Percentiles rank a stretch among this genome's conserved stretches.
Evolutionary conservation across 1,140 invertebrate species (phyloP).

Genomic region (Drosophila quadrilineata): DNA sequence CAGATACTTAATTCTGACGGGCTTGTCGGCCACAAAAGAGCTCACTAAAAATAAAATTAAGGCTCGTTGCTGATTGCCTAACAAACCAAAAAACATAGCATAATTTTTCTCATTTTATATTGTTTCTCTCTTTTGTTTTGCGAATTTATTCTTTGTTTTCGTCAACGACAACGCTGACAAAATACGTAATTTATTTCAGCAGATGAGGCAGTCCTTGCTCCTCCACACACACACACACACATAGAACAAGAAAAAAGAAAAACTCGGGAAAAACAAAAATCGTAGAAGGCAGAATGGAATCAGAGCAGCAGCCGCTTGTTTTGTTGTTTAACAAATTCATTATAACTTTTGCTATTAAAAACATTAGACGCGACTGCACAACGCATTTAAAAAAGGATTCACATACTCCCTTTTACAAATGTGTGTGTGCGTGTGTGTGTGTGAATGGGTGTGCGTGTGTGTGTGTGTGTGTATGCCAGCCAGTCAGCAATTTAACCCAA

Average conservation of each 20-base stretch:
- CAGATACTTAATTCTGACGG: constrained; percentile 30
- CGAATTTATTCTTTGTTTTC: no score
- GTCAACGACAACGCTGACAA: constrained; percentile 46
- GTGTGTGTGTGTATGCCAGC: constrained; percentile 5
- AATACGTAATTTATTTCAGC: constrained; percentile 46
- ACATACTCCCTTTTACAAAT: not conserved
- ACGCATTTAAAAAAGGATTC: constrained; percentile 45
- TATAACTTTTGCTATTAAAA: constrained; percentile 80
- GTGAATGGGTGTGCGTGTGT: not conserved
- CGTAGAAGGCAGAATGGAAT: constrained; percentile 35
- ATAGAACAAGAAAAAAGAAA: not conserved
- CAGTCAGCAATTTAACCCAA: constrained; percentile 71
- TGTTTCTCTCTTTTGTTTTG: no score
- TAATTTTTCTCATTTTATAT: constrained; percentile 27
- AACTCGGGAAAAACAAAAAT: no score
- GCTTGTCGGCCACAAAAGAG: constrained; percentile 44
- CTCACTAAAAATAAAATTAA: constrained; percentile 71
- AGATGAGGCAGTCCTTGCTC: no score
- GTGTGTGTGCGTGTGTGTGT: not conserved
- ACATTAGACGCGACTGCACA: constrained; percentile 70
- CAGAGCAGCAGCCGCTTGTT: constrained; percentile 30
- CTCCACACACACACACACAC: not conserved
- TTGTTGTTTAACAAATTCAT: constrained; percentile 75
- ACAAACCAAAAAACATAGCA: constrained; percentile 62
- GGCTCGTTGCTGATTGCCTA: constrained; percentile 62